These are phyloP conservation scores for Morbakka virulenta DNA, from an alignment of 30 jellyfish, hydroid and myxozoan genomes.

Conservation along the genomic window DNA sequence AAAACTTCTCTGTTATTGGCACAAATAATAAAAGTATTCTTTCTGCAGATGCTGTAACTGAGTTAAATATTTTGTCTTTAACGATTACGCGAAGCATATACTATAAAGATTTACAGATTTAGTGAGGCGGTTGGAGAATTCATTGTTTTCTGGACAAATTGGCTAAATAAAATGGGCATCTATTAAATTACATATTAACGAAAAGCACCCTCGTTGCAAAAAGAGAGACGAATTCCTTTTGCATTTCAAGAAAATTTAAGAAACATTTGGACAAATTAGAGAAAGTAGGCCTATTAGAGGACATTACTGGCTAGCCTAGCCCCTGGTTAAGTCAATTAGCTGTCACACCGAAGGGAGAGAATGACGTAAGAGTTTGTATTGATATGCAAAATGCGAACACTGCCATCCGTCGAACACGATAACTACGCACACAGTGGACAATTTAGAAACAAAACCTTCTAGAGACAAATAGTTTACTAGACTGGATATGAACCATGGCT, in stretches of 20 bases:
- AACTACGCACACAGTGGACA: slow-evolving; percentile 19
- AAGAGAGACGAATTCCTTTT: not conserved
- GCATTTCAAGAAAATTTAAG: not conserved
- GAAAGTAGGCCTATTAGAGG: not conserved
- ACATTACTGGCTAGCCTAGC: slow-evolving; percentile 27
- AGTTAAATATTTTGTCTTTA: too few species aligned
- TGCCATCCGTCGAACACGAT: slow-evolving; percentile 11
- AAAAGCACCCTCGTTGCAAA: too few species aligned
- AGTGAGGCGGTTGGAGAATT: too few species aligned
- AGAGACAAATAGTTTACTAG: slow-evolving; percentile 1
- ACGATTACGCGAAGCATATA: too few species aligned
- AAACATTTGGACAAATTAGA: not conserved
- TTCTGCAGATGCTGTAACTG: too few species aligned
- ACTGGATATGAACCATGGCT: slow-evolving; percentile 11
- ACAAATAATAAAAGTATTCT: too few species aligned
- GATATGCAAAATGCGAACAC: slow-evolving; percentile 18
- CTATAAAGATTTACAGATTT: too few species aligned
- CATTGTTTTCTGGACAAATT: too few species aligned
- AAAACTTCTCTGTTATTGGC: too few species aligned
- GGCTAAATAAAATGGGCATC: too few species aligned
- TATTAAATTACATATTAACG: too few species aligned
- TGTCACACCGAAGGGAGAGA: not conserved
- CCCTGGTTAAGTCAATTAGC: slow-evolving; percentile 21
- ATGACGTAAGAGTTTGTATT: not conserved
- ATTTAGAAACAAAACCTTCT: too few species aligned